phyloP scores from a whole-genome alignment of 2,888 invertebrate species.

The Julus scanicus region DNA sequence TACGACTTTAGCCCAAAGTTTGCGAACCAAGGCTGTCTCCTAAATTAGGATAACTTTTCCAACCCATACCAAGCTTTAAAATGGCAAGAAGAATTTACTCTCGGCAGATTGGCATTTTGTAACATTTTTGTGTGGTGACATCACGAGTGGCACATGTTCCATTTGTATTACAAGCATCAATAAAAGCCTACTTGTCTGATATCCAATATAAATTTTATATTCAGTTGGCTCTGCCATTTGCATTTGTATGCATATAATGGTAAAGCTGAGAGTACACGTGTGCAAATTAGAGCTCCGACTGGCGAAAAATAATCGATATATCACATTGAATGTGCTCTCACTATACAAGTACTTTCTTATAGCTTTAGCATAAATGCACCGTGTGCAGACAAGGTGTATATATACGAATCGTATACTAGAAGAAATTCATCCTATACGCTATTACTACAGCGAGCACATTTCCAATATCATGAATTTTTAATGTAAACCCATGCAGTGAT shows the following conservation, averaged over 20 bases:
- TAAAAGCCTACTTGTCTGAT: conserved; percentile 31
- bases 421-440: not conserved
- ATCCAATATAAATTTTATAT: conserved; percentile 47
- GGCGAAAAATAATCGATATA: conserved; percentile 39
- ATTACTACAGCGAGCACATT: conserved; percentile 11
- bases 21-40: not conserved
- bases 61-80: not conserved
- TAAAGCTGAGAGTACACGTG: conserved; percentile 44
- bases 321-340: not conserved
- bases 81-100: not conserved
- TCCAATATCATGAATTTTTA: conserved; percentile 45
- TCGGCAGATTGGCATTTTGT: not conserved
- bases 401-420: not conserved
- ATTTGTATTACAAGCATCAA: conserved; percentile 34
- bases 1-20: no score
- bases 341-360: not conserved
- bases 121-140: not conserved
- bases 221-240: conserved; percentile 45
- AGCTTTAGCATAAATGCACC: not conserved
- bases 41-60: not conserved
- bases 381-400: not conserved
- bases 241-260: conserved; percentile 17
- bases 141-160: conserved; percentile 42
- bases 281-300: conserved; percentile 37
- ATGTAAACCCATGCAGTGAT: conserved; percentile 35